Evolutionary conservation across 2,113 vertebrate species (phyloP), one percentile per base, ranked within the genome.

Genomic region (Aramus guarauna): DNA sequence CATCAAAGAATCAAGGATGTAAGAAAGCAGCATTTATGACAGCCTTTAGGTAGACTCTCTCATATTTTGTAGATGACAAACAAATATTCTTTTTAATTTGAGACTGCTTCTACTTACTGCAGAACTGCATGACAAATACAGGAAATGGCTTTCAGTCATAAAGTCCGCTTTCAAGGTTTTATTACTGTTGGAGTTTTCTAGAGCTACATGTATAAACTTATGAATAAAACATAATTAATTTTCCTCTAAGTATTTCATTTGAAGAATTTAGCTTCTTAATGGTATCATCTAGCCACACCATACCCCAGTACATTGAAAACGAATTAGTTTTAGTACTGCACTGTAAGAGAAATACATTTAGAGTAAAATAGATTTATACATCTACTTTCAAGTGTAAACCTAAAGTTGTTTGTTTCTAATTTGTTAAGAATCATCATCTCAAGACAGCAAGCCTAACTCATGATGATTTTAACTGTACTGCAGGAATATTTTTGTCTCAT

Each of bases 281-380:
- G 68, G 77, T 59, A 91, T 71, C 76, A 77, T 50, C 78, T 91
- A 95, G 59, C 85, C 89, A 92, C 83, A 66, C 14, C 27, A 59
- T 67, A 55, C 60, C 56, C 90, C 56, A 11, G 12, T 81, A 95
- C 81, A 92, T 37, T 73, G 63, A 92, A 60, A 92, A 97, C 24
- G 62, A 96, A 92, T 96, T 96, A 56, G 32, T 94, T 96, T 86
- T 81, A 90, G 94, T 84, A 81, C 63, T 92, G 26, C n/a, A 85
- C 36, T 91, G 62, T 50, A 89, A 80, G 55, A 92, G 21, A 92
- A 85, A 95, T 69, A 88, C 20, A 76, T 92, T 96, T 95, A 84
- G 95, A 84, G 92, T 80, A 78, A 76, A 96, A 97, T 53, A 94
- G 39, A 95, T 96, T 97, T 96, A n/a, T 75, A 93, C 67, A 85